Evolutionary conservation across 2,888 invertebrate genomes (phyloP), one percentile per base, ranked within the genome.

Genomic region (Lycaena phlaeas): DNA sequence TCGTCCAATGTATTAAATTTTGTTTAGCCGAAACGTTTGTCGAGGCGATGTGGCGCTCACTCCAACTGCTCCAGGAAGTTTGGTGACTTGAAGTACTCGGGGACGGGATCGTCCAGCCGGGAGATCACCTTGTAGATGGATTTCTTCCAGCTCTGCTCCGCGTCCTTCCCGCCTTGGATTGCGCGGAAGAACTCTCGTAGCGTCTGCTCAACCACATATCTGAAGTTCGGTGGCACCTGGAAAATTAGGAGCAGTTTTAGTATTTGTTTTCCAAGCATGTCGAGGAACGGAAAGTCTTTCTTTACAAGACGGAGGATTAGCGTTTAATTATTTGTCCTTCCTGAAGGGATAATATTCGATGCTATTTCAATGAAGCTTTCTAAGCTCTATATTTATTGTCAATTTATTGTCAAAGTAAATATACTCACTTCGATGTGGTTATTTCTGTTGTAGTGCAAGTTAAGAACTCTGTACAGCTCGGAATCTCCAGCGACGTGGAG

Each of bases 71-170:
- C 98, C 85, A 99, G 92, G 89, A 99, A 99, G 88, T 98, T 97
- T 57, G 98, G 97, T 66, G 97, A 96, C 85, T 99, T 99, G 90
- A 99, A 99, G 88, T 97, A 98, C 77, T 99, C 99, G 57, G 99
- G 99, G 64, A 99, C 96, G 52, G 94, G 93, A 85, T 98, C 98
- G 87, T 99, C 99, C 86, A 99, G 89, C 74, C 98, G 92, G 64
- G 98, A 97, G 84, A 99, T 99, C 67, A 99, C 93, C 85, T 99
- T 99, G 90, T 99, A 99, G 85, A 99, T 99, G 65, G 97, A 94
- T 85, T 99, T 99, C 88, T 99, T 99, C 99, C 99, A 99, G 68
- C 98, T 98, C 79, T 98, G 98, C 74, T 99, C 99, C 46, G 92
- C 88, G 86, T 99, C 99, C 82, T 98, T 97, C 56, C 96, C 96